Percentiles rank a stretch among this genome's conserved stretches.
Conservation (phyloP, 2,888 invertebrate species). For the Rotaria socialis region DNA sequence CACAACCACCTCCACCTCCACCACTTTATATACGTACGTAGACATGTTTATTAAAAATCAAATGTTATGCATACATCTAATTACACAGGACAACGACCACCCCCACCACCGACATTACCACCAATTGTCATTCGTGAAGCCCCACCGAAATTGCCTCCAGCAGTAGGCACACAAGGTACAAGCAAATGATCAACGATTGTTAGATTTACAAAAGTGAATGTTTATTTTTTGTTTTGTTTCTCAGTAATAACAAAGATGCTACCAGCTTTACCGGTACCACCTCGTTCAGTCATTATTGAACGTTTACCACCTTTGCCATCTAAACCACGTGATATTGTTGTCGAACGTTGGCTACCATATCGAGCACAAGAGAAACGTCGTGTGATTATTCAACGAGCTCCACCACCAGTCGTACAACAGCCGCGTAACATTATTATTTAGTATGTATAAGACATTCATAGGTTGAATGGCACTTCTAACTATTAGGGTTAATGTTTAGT, state of each 20-base stretch:
- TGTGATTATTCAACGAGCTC: conserved; percentile 27
- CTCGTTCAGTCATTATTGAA: conserved; percentile 32
- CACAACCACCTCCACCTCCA: conserved; percentile 34
- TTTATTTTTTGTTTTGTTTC: background rate
- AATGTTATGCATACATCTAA: background rate
- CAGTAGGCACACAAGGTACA: conserved; percentile 41
- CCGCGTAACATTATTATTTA: conserved; percentile 33
- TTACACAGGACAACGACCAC: conserved; percentile 38
- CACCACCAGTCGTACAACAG: background rate
- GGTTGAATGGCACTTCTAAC: background rate
- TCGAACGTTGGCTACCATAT: conserved; percentile 32
- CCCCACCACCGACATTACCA: conserved; percentile 36
- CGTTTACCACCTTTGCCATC: conserved; percentile 4
- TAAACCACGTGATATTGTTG: conserved; percentile 28
- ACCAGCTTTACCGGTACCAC: background rate
- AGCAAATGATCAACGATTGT: background rate
- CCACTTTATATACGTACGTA: conserved; percentile 25
- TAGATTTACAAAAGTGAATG: background rate
- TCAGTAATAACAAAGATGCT: conserved; percentile 20
- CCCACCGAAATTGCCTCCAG: conserved; percentile 38
- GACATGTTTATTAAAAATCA: background rate
- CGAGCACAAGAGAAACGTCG: background rate
- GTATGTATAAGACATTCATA: background rate
- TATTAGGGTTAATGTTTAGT: background rate
- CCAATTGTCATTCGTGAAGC: conserved; percentile 42